A percentile compares a stretch with the other conserved stretches of the same genome.
Evolutionary conservation across 1,140 invertebrate genomes (phyloP).

Genomic region (Lepidotrigona ventralis): DNA sequence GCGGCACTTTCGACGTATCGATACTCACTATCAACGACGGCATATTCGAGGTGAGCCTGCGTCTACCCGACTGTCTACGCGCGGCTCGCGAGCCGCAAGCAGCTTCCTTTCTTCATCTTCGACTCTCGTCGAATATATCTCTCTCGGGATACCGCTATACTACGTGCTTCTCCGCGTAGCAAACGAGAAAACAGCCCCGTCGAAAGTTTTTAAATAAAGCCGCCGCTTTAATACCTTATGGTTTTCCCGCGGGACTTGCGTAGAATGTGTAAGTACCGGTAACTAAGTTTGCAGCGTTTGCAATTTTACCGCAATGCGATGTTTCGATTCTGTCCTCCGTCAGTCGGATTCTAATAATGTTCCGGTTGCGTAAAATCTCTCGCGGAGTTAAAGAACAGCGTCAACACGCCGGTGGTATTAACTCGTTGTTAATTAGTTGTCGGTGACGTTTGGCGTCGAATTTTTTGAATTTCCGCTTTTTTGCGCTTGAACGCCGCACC

Average conservation of each 20-base stretch:
- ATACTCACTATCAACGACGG: conserved; percentile 98
- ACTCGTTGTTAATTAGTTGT: neutral
- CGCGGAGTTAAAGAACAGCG: too few relatives aligned
- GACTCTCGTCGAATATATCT: too few relatives aligned
- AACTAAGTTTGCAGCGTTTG: neutral
- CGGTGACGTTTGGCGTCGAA: neutral
- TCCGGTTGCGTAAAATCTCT: neutral
- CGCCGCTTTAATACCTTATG: neutral
- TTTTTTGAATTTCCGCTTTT: neutral
- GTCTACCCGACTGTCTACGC: neutral
- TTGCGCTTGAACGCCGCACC: neutral
- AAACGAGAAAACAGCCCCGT: neutral
- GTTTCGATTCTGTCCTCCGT: neutral
- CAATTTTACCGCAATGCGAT: neutral
- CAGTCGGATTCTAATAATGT: neutral
- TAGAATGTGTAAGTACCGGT: neutral
- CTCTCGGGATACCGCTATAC: too few relatives aligned
- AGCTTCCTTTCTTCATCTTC: neutral
- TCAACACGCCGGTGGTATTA: neutral
- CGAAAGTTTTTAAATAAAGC: conserved; percentile 11
- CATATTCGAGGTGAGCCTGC: conserved; percentile 93
- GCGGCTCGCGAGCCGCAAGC: neutral
- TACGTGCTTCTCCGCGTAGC: neutral
- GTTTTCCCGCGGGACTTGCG: neutral
- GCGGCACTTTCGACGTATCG: conserved; percentile 98